Conservation (phyloP, 2,888 invertebrate species). For the Drosophila parthenogenetica region DNA sequence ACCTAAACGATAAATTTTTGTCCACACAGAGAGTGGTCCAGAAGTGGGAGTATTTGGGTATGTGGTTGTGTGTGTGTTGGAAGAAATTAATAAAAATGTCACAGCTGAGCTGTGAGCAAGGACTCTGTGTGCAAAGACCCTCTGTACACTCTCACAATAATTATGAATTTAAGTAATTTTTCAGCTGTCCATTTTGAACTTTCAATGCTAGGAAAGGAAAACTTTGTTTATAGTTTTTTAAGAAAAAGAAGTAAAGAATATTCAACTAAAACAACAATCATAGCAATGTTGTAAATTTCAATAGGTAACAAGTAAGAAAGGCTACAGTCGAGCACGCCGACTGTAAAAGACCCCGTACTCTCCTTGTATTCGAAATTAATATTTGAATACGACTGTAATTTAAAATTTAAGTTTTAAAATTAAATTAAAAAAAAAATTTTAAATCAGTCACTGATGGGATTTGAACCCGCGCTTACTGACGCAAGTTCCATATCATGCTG, state of each 20-base stretch:
- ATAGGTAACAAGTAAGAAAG: no score
- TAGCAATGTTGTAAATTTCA: neutral
- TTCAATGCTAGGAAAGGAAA: neutral
- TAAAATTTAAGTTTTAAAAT: no score
- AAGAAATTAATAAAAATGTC: conserved; percentile 28
- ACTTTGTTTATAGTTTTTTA: neutral
- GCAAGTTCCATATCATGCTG: no score
- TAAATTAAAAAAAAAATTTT: no score
- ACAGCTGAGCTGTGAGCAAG: conserved; percentile 31
- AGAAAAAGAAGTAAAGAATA: neutral
- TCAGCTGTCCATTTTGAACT: conserved; percentile 21
- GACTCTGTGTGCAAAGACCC: conserved; percentile 27
- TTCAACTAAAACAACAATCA: neutral
- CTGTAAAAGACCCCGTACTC: no score
- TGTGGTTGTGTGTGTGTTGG: neutral
- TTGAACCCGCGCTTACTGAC: no score
- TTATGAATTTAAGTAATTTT: conserved; percentile 46
- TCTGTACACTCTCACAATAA: conserved; percentile 46
- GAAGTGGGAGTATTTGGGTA: neutral
- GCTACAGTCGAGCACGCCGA: no score
- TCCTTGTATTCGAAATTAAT: no score
- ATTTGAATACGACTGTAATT: no score
- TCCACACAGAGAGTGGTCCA: conserved; percentile 7
- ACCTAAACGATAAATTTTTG: conserved; percentile 38
- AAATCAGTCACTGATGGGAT: no score